Base-by-base conservation (phyloP, 2,888 invertebrate species). In the Troilus luridus region DNA sequence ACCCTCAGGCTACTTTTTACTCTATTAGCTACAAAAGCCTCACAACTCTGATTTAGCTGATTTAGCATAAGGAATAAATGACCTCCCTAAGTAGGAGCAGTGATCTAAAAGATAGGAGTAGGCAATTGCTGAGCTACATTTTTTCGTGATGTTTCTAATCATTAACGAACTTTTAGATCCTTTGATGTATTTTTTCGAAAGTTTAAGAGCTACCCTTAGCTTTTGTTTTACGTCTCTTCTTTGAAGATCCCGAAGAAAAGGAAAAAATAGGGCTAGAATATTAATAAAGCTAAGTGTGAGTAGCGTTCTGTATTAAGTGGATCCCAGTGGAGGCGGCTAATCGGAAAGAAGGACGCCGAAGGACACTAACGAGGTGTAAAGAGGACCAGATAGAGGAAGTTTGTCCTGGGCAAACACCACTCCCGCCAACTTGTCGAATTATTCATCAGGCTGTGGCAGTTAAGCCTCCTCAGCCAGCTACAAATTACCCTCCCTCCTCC, bases 351-450 rank as follows among this genome's bases (percentile, higher is more conserved):
- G 67, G 67, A 67, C 24, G 12, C 67, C 24, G 24, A 24, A 67
- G 67, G 67, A 67, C 67, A 67, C 67, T 67, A 67, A 67, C 67
- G 67, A 67, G 67, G 67, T 67, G 67, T 67, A 67, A 67, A 67
- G 67, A 67, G 67, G 67, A 67, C 24, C 67, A 67, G 67, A 67
- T 67, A 67, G 67, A 67, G 67, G 24, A 67, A 67, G 67, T 67
- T 67, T 67, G 67, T 67, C 67, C 67, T 67, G 12, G 14, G 67
- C 67, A 67, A 67, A 67, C 67, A 67, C 24, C 67, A 67, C 6
- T 67, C 12, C 67, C 67, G 67, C 67, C 67, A 67, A 67, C 67
- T 67, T 67, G 67, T 67, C 67, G 67, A 67, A 67, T 67, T 67
- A 67, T 67, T 67, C 67, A 67, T 67, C 67, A 67, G 67, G 24